phyloP scores from a whole-genome alignment of 2,888 invertebrate genomes.

The Atethmia centrago region DNA sequence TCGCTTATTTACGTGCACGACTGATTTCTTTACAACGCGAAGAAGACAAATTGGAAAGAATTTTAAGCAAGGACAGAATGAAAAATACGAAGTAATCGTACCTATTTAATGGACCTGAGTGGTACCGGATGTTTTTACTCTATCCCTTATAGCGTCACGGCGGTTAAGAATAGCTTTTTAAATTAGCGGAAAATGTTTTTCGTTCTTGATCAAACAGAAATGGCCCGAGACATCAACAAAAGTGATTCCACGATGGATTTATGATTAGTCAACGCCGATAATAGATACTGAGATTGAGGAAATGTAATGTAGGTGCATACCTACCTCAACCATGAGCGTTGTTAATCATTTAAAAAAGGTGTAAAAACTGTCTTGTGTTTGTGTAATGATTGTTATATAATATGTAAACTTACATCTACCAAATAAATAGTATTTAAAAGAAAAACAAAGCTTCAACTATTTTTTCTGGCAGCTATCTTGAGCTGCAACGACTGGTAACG shows the following conservation, averaged over 20 bases:
- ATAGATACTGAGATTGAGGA: constrained; percentile 36
- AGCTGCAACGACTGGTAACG: background rate
- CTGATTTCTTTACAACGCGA: constrained; percentile 29
- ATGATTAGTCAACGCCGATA: constrained; percentile 37
- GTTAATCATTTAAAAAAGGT: constrained; percentile 27
- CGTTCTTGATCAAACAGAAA: constrained; percentile 44
- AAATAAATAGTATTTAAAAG: background rate
- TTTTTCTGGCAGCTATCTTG: background rate
- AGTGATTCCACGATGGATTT: constrained; percentile 38
- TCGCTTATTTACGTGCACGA: constrained; percentile 41
- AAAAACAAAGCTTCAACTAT: background rate
- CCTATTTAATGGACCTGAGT: constrained; percentile 23
- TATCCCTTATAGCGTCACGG: constrained; percentile 38
- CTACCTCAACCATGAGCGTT: constrained; percentile 12
- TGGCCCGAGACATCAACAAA: constrained; percentile 39
- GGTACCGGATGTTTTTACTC: constrained; percentile 30
- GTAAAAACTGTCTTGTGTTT: constrained; percentile 7
- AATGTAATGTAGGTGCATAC: constrained; percentile 32
- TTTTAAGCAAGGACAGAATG: constrained; percentile 21
- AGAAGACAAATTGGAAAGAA: constrained; percentile 27
- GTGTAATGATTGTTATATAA: constrained; percentile 15
- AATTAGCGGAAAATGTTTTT: constrained; percentile 19
- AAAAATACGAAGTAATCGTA: constrained; percentile 16
- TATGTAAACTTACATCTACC: constrained; percentile 16
- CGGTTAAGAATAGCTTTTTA: constrained; percentile 33